Conservation (phyloP, 2,797 vertebrate species). For the Choloepus didactylus region DNA sequence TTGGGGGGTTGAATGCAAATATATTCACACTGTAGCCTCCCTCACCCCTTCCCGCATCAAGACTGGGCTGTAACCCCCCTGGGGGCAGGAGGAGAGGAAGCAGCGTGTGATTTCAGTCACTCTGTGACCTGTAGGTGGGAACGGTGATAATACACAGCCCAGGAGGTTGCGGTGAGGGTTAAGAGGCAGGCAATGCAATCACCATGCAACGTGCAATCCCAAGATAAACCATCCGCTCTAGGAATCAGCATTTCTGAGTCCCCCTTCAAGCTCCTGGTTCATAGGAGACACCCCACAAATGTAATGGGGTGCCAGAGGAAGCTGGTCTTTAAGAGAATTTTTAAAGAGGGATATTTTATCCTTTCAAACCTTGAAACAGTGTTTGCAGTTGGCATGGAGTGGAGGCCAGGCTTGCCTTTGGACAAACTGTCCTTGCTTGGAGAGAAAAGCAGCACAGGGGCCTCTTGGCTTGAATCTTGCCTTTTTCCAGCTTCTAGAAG, state of each 20-base stretch:
- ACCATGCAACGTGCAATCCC: fast-evolving
- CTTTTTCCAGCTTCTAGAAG: too few relatives aligned
- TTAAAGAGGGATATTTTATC: not conserved
- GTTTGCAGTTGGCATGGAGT: not conserved
- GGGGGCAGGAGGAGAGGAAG: not conserved
- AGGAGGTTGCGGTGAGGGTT: not conserved
- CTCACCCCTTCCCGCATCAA: fast-evolving
- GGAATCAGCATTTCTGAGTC: not conserved
- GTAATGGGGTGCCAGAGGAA: not conserved
- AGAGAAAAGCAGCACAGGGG: not conserved
- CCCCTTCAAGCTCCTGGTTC: not conserved
- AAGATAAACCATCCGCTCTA: not conserved
- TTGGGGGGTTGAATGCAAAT: too few relatives aligned
- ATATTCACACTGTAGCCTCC: not conserved
- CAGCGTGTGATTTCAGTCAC: too few relatives aligned
- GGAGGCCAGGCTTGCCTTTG: not conserved
- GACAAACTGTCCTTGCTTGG: too few relatives aligned
- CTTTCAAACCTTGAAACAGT: not conserved
- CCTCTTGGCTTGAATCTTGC: not conserved
- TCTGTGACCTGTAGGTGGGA: not conserved
- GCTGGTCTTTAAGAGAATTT: not conserved
- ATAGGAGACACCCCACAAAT: fast-evolving
- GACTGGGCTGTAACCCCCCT: not conserved
- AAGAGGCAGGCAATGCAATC: not conserved
- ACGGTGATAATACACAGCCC: not conserved